A percentile compares a stretch with the other conserved stretches of the same genome.
Evolutionary conservation across 2,113 vertebrate genomes (phyloP).

Genomic region (Neolamprologus cancellatus): DNA sequence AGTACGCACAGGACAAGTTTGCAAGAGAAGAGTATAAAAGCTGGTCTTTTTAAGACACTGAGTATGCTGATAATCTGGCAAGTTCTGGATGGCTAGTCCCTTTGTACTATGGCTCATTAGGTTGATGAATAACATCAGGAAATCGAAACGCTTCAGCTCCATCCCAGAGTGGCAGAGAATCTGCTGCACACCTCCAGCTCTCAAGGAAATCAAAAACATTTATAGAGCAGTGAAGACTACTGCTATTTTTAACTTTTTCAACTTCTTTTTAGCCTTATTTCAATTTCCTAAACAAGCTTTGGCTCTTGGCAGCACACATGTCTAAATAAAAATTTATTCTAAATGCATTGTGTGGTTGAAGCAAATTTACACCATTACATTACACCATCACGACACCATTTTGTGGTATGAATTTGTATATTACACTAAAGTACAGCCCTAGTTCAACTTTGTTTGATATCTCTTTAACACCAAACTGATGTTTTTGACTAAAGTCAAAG

Average conservation of each 20-base stretch:
- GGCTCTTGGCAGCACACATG: neutral
- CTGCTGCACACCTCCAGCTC: neutral
- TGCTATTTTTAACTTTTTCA: neutral
- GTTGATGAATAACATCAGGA: neutral
- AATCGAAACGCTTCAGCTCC: neutral
- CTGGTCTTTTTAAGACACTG: neutral
- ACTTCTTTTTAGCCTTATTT: neutral
- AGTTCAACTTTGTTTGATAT: neutral
- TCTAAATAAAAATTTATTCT: neutral
- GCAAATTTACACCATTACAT: neutral
- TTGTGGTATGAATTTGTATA: neutral
- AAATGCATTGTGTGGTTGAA: neutral
- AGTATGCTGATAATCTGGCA: neutral
- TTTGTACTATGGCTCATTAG: neutral
- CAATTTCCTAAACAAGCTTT: neutral
- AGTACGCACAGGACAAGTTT: neutral
- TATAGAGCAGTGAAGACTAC: neutral
- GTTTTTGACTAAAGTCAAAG: neutral
- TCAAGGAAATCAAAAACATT: neutral
- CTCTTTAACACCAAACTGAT: neutral
- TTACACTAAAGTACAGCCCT: neutral
- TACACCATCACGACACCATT: neutral
- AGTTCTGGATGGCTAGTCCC: neutral
- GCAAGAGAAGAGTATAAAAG: neutral
- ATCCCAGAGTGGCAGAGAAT: neutral